Percentiles rank a stretch among this genome's conserved stretches.
Evolutionary conservation across 2,888 invertebrate species (phyloP).

Genomic region (Fabriciana adippe): DNA sequence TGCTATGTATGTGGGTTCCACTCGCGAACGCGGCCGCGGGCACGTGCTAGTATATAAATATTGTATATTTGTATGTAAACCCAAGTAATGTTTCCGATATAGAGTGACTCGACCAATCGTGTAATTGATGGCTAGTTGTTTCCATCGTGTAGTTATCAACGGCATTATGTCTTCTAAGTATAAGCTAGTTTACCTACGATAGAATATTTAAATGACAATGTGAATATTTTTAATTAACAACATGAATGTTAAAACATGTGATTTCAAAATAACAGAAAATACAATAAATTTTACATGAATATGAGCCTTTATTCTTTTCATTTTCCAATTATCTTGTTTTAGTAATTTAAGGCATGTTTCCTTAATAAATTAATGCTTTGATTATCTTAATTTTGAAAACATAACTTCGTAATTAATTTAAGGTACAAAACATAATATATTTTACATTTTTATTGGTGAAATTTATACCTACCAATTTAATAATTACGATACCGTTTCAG

Average conservation of each 20-base stretch:
- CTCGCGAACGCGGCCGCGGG: conserved; percentile 3
- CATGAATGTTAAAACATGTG: conserved; percentile 84
- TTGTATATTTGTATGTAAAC: conserved; percentile 80
- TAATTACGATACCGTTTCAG: too few species aligned
- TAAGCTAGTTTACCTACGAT: conserved; percentile 83
- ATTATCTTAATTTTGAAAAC: too few species aligned
- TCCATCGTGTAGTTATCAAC: conserved; percentile 74
- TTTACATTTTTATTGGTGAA: too few species aligned
- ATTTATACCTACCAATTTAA: too few species aligned
- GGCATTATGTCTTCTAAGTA: conserved; percentile 80
- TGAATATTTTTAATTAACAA: conserved; percentile 85
- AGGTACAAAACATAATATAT: too few species aligned
- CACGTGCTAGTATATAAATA: conserved; percentile 58
- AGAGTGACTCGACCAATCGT: conserved; percentile 80
- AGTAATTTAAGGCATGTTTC: neutral
- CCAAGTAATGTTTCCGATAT: conserved; percentile 68
- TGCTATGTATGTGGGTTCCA: neutral
- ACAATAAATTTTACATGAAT: conserved; percentile 83
- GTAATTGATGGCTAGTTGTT: conserved; percentile 61
- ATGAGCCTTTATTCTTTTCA: conserved; percentile 38
- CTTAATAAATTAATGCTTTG: neutral
- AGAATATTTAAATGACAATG: conserved; percentile 85
- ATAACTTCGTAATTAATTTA: too few species aligned
- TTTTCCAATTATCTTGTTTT: conserved; percentile 1
- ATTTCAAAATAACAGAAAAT: conserved; percentile 84